A percentile compares a stretch with the other conserved stretches of the same genome.
These are phyloP conservation scores for Rhinogobius similis DNA, from an alignment of 2,113 vertebrate species.

Conservation along the genomic window DNA sequence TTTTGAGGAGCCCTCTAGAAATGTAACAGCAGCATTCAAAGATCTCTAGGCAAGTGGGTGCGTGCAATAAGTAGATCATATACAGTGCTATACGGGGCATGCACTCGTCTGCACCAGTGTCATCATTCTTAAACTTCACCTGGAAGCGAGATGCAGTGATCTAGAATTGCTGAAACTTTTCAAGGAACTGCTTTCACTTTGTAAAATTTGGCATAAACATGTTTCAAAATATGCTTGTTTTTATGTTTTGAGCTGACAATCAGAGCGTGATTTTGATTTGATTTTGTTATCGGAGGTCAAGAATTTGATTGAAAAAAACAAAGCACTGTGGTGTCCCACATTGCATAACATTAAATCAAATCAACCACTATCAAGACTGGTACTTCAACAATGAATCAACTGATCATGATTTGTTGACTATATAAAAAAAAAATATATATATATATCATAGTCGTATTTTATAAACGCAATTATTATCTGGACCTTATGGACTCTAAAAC, in stretches of 20 bases:
- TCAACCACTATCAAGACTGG: background rate
- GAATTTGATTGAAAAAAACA: too few species aligned
- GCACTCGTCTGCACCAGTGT: background rate
- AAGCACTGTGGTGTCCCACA: too few species aligned
- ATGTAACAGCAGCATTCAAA: constrained; percentile 59
- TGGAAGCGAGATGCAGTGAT: background rate
- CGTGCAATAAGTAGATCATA: constrained; percentile 14
- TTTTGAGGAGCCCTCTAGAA: constrained; percentile 67
- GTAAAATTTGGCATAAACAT: background rate
- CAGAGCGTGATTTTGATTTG: too few species aligned
- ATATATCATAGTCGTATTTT: too few species aligned
- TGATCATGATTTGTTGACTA: too few species aligned
- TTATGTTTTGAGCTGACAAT: too few species aligned
- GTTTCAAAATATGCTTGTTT: too few species aligned
- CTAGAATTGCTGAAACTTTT: background rate
- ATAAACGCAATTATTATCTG: too few species aligned
- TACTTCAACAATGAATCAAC: too few species aligned
- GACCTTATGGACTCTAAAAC: too few species aligned
- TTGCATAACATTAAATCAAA: background rate
- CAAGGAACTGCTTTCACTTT: background rate
- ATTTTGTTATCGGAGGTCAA: too few species aligned
- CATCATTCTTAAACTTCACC: background rate
- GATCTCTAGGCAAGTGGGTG: constrained; percentile 37
- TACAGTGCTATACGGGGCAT: background rate
- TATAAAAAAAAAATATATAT: too few species aligned